phyloP scores from a whole-genome alignment of 2,797 vertebrate species.

The Sitta carolinensis region DNA sequence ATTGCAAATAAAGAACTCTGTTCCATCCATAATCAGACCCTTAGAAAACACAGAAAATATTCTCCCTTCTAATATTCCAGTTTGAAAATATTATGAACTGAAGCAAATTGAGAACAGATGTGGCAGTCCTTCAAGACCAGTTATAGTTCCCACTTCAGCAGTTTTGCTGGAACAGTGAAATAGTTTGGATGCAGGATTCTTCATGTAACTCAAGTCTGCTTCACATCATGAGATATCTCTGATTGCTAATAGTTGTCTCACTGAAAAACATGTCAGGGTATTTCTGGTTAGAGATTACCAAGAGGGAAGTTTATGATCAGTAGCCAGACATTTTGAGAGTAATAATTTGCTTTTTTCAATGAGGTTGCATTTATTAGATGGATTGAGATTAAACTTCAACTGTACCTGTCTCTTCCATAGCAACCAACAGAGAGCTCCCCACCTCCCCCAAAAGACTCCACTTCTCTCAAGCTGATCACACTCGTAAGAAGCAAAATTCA shows the following conservation, averaged over 20 bases:
- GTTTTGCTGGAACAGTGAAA: constrained; percentile 14
- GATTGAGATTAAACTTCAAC: neutral
- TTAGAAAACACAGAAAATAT: neutral
- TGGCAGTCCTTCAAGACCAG: neutral
- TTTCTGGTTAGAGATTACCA: neutral
- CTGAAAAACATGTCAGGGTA: neutral
- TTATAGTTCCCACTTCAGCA: neutral
- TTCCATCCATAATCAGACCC: neutral
- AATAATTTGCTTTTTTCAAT: neutral
- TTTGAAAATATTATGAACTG: constrained; percentile 8
- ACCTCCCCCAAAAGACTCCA: neutral
- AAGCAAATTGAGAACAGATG: constrained; percentile 3
- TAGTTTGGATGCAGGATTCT: neutral
- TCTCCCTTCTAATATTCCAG: neutral
- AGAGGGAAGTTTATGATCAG: constrained; percentile 15
- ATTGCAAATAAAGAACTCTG: neutral
- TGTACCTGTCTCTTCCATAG: neutral
- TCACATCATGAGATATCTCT: neutral
- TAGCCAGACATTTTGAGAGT: constrained; percentile 8
- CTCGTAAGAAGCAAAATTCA: neutral
- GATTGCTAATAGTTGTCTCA: neutral
- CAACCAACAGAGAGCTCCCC: neutral
- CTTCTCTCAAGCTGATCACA: neutral
- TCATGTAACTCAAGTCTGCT: neutral
- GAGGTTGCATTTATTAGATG: neutral